Conservation (phyloP, 2,888 invertebrate genomes). For the Parascotia fuliginaria region DNA sequence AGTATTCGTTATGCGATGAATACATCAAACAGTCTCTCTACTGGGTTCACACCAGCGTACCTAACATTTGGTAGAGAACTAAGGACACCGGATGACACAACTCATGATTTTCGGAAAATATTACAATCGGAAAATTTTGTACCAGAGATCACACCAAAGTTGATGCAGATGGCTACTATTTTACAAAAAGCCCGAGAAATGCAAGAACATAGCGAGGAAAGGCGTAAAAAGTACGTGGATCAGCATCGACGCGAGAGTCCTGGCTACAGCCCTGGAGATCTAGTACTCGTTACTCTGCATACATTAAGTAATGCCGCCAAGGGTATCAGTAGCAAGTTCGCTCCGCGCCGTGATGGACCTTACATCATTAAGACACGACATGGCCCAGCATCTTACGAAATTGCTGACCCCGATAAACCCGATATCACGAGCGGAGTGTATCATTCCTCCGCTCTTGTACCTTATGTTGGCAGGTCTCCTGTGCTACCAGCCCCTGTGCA, state of each 20-base stretch:
- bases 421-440: no score
- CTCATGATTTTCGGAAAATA: constrained; percentile 1
- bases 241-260: not conserved
- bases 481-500: no score
- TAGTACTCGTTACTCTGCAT: constrained; percentile 8
- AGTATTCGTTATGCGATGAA: constrained; percentile 31
- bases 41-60: constrained; percentile 12
- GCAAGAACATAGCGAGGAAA: constrained; percentile 22
- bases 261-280: constrained; percentile 6
- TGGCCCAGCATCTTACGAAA: no score
- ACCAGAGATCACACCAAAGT: constrained; percentile 7
- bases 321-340: constrained; percentile 9
- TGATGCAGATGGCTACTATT: not conserved
- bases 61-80: constrained; percentile 25
- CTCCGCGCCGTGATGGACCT: constrained; percentile 16
- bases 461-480: no score
- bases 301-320: not conserved
- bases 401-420: no score
- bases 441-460: no score
- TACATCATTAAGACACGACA: not conserved
- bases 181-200: constrained; percentile 15
- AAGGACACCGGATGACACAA: not conserved
- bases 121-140: not conserved
- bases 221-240: constrained; percentile 10
- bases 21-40: not conserved